These are phyloP conservation scores for Cyprinodon diabolis DNA, from an alignment of 2,797 vertebrate species.

Conservation along the genomic window DNA sequence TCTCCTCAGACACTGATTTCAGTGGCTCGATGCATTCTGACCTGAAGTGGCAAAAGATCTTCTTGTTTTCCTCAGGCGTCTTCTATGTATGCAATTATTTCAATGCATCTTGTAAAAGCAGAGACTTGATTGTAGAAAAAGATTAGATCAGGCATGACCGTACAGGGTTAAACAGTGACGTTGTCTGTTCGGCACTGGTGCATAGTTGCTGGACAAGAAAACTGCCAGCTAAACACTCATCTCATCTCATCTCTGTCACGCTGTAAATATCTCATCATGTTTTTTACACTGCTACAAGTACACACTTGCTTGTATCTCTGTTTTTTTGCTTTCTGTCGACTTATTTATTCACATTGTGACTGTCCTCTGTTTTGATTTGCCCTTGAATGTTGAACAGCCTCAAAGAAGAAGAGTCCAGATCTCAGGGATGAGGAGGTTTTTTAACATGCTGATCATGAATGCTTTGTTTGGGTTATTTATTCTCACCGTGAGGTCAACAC, in stretches of 20 bases:
- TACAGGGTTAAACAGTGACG: neutral
- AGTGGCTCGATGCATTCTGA: conserved; percentile 8
- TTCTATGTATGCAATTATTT: neutral
- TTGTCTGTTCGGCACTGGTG: neutral
- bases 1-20: conserved; percentile 5
- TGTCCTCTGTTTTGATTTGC: conserved; percentile 46
- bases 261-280: conserved; percentile 8
- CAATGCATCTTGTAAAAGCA: neutral
- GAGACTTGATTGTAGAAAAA: neutral
- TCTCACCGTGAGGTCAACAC: conserved; percentile 27
- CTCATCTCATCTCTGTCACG: neutral
- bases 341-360: conserved; percentile 16
- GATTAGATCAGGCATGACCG: conserved; percentile 2
- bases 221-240: conserved; percentile 5
- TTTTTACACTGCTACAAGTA: conserved; percentile 8
- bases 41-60: neutral
- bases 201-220: neutral
- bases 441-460: conserved; percentile 51
- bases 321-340: neutral
- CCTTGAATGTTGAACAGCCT: conserved; percentile 49
- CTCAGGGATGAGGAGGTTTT: conserved; percentile 56
- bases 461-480: conserved; percentile 54
- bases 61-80: neutral
- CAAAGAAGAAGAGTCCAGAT: conserved; percentile 47
- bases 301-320: neutral